phyloP scores from a whole-genome alignment of 2,113 vertebrate species.

The Desmodus rotundus region DNA sequence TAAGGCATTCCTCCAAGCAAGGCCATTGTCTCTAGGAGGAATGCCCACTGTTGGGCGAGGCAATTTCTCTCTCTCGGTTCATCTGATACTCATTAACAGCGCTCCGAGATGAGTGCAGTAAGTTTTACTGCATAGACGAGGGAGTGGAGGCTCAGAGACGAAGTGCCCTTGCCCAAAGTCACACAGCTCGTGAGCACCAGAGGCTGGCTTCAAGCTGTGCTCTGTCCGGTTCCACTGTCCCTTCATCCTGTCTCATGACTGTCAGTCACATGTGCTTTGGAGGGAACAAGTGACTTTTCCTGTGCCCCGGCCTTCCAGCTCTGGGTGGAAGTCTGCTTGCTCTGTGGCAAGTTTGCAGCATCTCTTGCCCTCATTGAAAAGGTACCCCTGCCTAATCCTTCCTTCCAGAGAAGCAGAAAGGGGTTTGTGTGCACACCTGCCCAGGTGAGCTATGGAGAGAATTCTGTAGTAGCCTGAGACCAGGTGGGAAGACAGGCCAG shows the following conservation, averaged over 20 bases:
- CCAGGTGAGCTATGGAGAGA: neutral
- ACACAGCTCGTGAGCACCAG: neutral
- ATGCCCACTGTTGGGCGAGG: conserved; percentile 5
- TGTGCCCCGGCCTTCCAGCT: neutral
- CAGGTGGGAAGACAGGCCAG: too few relatives aligned
- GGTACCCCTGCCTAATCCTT: neutral
- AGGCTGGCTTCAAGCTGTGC: neutral
- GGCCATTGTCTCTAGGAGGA: neutral
- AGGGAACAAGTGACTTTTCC: neutral
- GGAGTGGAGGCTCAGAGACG: conserved; percentile 36
- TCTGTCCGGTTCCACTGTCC: neutral
- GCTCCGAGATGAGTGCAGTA: conserved; percentile 25
- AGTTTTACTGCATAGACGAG: conserved; percentile 51
- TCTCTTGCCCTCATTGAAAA: neutral
- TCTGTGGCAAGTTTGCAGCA: neutral
- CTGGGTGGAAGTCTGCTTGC: neutral
- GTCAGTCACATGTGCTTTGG: neutral
- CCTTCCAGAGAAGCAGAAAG: neutral
- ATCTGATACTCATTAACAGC: conserved; percentile 51
- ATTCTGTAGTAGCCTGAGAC: neutral
- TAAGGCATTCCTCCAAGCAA: conserved; percentile 9
- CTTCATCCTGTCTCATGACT: neutral
- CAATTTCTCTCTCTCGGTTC: conserved; percentile 35
- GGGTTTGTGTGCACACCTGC: neutral
- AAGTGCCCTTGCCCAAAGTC: conserved; percentile 42